Base-by-base conservation (phyloP, 2,797 vertebrate species). In the Urosaurus nigricauda region DNA sequence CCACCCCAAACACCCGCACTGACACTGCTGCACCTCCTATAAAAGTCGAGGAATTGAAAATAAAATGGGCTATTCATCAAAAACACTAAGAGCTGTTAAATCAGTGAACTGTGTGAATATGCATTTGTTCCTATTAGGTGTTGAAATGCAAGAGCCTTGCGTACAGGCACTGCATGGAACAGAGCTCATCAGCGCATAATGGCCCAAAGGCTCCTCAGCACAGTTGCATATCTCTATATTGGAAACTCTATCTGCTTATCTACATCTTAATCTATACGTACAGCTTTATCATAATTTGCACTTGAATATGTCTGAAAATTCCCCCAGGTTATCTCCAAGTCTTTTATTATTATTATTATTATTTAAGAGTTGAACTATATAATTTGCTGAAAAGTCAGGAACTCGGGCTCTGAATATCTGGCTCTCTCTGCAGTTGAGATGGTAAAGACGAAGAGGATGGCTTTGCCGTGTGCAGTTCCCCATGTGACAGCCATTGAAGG, bases 61-160 rank as follows among this genome's bases (percentile, higher is more conserved):
- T 82, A 92, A 87, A 91, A 92, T 94, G 2, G 35, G 88, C 79
- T 88, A 58, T 95, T 96, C 93, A 93, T 96, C 95, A 95, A 91
- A 93, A 93, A 37, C 63, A 74, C 79, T 79, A 80, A 58, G 92
- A 19, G 13, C 81, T 13, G 26, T 95, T 94, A 94, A 96, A 94
- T 79, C 21, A 2, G 87, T 85, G 93, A 96, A 91, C 80, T 85
- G 51, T 84, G 88, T 0, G 4, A 88, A 56, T 83, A 88, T 84
- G 88, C 56, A 70, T 94, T 95, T 92, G 87, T 90, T 96, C 94
- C 89, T 90, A 87, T 91, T 87, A 87, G 79, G 77, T 51, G 53
- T 4, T 63, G 92, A 90, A 90, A 92, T 24, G 90, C 32, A 81
- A 93, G 91, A 89, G 16, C 58, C 1, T 0, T 0, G 43, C 51